Evolutionary conservation across 1,140 invertebrate species (phyloP).

Genomic region (Drosophila serrata): DNA sequence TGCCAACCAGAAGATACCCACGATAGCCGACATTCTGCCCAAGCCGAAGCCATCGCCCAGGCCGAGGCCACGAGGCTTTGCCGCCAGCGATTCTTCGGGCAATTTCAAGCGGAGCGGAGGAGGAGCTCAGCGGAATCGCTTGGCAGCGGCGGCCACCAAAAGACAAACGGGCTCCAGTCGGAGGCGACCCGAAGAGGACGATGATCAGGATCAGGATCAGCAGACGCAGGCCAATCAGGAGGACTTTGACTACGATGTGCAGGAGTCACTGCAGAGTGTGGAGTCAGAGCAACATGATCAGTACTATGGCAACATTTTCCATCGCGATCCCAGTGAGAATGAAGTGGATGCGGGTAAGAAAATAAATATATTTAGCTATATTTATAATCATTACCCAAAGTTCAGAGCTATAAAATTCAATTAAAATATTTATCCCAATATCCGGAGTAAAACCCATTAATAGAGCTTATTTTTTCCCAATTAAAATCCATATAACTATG

Average conservation of each 20-base stretch:
- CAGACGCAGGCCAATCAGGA: slow-evolving; percentile 57
- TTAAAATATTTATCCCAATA: background rate
- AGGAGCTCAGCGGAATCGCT: slow-evolving; percentile 60
- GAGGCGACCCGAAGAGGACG: slow-evolving; percentile 30
- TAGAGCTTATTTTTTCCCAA: background rate
- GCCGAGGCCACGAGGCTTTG: slow-evolving; percentile 70
- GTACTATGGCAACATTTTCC: slow-evolving; percentile 85
- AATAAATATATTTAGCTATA: background rate
- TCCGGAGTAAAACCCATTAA: slow-evolving; percentile 1
- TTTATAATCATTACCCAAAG: background rate
- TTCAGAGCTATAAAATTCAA: background rate
- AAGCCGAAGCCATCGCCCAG: slow-evolving; percentile 62
- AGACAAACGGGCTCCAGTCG: slow-evolving; percentile 19
- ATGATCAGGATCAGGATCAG: slow-evolving; percentile 47
- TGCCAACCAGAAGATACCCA: slow-evolving; percentile 86
- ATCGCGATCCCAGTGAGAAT: slow-evolving; percentile 82
- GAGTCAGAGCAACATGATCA: slow-evolving; percentile 88
- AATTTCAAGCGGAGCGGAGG: slow-evolving; percentile 62
- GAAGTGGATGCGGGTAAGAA: slow-evolving; percentile 72
- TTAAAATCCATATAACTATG: background rate
- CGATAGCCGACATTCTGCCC: slow-evolving; percentile 88
- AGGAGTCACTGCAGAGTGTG: slow-evolving; percentile 87
- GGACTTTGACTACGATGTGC: slow-evolving; percentile 79
- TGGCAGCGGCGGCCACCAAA: slow-evolving; percentile 58
- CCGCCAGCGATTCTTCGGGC: slow-evolving; percentile 31